Base-by-base conservation (phyloP, 2,888 invertebrate genomes). In the Tachina lurida region DNA sequence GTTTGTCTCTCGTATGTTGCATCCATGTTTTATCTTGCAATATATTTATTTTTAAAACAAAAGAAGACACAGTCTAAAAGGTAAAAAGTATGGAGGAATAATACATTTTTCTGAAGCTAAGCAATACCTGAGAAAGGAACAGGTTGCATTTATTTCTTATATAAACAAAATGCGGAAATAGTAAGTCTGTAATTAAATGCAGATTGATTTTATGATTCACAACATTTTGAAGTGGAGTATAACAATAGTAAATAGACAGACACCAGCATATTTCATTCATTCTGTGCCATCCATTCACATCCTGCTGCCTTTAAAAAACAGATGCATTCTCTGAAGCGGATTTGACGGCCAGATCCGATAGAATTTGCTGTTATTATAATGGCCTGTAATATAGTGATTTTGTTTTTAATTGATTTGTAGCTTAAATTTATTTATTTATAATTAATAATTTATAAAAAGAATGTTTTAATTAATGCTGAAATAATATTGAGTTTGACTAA, bases 111-210 rank as follows among this genome's bases (percentile, higher is more conserved):
- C 8, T 60, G 7, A 0, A 49, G 41, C n/a, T 67, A n/a, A 22
- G 15, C 22, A 10, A 12, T 10, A 56, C 13, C 12, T 56, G 54
- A 67, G 67, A 60, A 77, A 68, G 22, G 10, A 63, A 31, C n/a
- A 39, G 22, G 19, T 22, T 49, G 43, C 31, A 41, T 54, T 19
- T 58, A 60, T 56, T 74, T 67, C 52, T 68, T 31, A 39, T 68
- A 62, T 43, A 79, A 83, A 83, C 71, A 76, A 79, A 86, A 83
- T 76, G 78, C 86, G 86, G 86, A 86, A 86, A 83, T 79, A 67
- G 76, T 79, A 79, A 83, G 71, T 67, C 65, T 79, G 67, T 86
- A 86, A 86, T 86, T 86, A 86, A 86, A 86, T 86, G 82, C 70
- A 83, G 79, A 86, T 86, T 86, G 83, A 79, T 75, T 83, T 83